Base-by-base conservation (phyloP, 2,888 invertebrate genomes). In the Cyrtodaria siliqua region DNA sequence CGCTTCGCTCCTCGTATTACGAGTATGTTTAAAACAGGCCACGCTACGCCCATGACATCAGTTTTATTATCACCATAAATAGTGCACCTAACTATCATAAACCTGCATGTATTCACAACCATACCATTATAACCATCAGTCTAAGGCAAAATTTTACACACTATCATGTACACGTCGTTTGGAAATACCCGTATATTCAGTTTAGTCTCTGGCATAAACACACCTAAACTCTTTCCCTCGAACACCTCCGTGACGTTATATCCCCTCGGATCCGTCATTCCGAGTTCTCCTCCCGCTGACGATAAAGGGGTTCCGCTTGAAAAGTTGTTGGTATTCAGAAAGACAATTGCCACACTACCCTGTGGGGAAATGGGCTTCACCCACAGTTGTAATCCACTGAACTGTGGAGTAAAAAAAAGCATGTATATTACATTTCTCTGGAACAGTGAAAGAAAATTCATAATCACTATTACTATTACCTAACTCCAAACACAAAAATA, bases 321-420 rank as follows among this genome's bases (percentile, higher is more conserved):
- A 52, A 76, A 87, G 2, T 67, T 72, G 8, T 81, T 81, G 1
- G 74, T 78, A 75, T 91, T 91, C 16, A 92, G 71, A 33, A 91
- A 68, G 1, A 88, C 89, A 29, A 92, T 81, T 16, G 91, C 92
- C 47, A 84, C 79, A 64, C 88, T 89, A 1, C 91, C 91, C n/a
- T 55, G 62, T 14, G 90, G 90, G 12, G 73, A 42, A 4, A 92
- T 84, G 6, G 90, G 89, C 29, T 97, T 95, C 0, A 97, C 97
- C 98, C 98, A 98, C 90, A 98, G 97, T 94, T 98, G 97, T 14
- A 87, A 53, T 27, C 79, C 64, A 52, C 69, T 72, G 27, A 77
- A 50, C 88, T 88, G 83, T 23, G 84, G 79, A 52, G 27, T 47
- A 20, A 9, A 33, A 33, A 33, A 33, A 33, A 12, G 4, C 4